Base-by-base conservation (phyloP, 2,797 vertebrate species). In the Gadopsis bispinosus region DNA sequence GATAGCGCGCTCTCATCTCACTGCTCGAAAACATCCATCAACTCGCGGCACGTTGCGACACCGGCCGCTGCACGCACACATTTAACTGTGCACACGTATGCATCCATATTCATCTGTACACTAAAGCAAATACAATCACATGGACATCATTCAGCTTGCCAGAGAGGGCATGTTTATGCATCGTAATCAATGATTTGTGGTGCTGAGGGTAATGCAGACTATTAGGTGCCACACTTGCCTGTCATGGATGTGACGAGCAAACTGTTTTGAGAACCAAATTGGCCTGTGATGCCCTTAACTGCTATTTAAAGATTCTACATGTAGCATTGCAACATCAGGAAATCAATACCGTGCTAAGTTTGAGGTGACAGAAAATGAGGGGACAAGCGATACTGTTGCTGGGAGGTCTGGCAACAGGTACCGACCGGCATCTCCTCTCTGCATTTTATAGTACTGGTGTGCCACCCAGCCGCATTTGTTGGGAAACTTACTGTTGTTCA, bases 251-350 rank as follows among this genome's bases (percentile, higher is more conserved):
- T 31, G 56, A 51, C 62, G 39, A 70, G 54, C 64, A 31, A 55
- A 77, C 67, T 69, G 75, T 88, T 84, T 81, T 66, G 53, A 68
- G 73, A 73, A 19, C 43, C 43, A 45, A 45, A 45, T 17, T 45
- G 43, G 43, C 55, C 20, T 1, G 35, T 59, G 83, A 73, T 50
- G 66, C 56, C 74, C 43, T 39, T 26, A 54, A 37, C 61, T 16
- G 71, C 89, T 92, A 92, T 92, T 92, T 91, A 84, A 90, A 91
- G 90, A 69, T 69, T 75, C 64, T 71, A 54, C 77, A 70, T 37
- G 68, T 64, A 65, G 48, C 51, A 45, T 64, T 80, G 66, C 79
- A 67, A 77, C 85, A 82, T 88, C 79, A 83, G 77, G 88, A 92
- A 86, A 88, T 77, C 80, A 65, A 91, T 54, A 58, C 88, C 53